Base-by-base conservation (phyloP, 2,113 vertebrate genomes). In the Circaetus gallicus region DNA sequence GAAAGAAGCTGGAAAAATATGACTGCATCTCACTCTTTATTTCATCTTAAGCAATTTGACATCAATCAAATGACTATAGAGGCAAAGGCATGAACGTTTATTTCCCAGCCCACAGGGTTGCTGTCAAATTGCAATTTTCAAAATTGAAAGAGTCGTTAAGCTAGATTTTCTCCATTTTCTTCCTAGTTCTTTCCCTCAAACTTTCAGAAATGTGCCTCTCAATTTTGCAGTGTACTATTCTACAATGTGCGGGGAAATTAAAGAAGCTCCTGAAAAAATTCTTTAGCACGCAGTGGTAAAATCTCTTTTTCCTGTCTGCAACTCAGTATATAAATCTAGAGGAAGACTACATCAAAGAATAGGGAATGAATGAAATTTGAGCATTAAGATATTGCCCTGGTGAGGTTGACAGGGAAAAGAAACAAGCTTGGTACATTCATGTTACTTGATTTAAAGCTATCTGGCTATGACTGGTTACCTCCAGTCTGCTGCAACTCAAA, bases 41-140 rank as follows among this genome's bases (percentile, higher is more conserved):
- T 97, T 96, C 95, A 95, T 97, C 97, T 97, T 95, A 94, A 97
- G 97, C 96, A 97, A 96, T 97, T 96, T 96, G 96, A 96, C 95
- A 96, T 95, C 97, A 97, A 96, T 96, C 96, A 96, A 96, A 85
- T 90, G 91, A 94, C 96, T 93, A 93, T 90, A 92, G 92, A 97
- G 96, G 96, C 89, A 91, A 96, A 96, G 87, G 63, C 87, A 95
- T 86, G 96, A 95, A 93, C 87, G 93, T 97, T 97, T 96, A 97
- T 97, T 97, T 97, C 92, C 91, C 86, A 97, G 95, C 86, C 94
- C 86, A 95, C 93, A 73, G 83, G 91, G 96, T 96, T 97, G 97
- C 96, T 97, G 97, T 97, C 96, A 97, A 97, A 97, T 97, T 97
- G 95, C 89, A 93, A 97, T 97, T 97, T 97, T 95, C 89, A 61